These are phyloP conservation scores for Ooceraea biroi DNA, from an alignment of 1,140 invertebrate genomes.

Conservation along the genomic window DNA sequence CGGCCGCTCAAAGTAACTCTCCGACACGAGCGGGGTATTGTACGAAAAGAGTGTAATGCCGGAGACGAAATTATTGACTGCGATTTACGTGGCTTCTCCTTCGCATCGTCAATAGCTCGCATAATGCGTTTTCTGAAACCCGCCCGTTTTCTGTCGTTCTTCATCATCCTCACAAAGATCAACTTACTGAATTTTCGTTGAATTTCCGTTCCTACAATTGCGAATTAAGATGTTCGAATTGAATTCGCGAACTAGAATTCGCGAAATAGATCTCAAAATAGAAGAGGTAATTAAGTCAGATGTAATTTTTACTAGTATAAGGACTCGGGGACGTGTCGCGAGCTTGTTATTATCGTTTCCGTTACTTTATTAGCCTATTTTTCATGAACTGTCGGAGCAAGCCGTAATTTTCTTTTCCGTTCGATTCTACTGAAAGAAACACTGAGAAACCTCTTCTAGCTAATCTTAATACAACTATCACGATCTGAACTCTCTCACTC, in stretches of 20 bases:
- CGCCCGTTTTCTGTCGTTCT: not conserved
- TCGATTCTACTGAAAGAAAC: not conserved
- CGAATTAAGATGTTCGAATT: not conserved
- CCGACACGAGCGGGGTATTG: slow-evolving; percentile 7
- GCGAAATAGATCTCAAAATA: too few species aligned
- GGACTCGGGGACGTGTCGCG: not conserved
- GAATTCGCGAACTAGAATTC: not conserved
- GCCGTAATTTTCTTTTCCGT: too few species aligned
- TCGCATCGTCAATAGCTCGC: not conserved
- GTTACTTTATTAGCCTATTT: not conserved
- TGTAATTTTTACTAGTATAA: too few species aligned
- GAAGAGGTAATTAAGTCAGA: too few species aligned
- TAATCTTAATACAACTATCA: slow-evolving; percentile 10
- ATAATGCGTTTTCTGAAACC: not conserved
- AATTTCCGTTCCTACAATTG: not conserved
- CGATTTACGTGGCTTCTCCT: not conserved
- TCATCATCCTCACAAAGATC: not conserved
- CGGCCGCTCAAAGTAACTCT: slow-evolving; percentile 38
- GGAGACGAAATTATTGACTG: not conserved
- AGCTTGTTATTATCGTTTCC: not conserved
- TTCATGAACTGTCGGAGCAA: not conserved
- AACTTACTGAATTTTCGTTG: not conserved
- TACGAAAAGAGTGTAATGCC: not conserved
- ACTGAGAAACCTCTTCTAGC: slow-evolving; percentile 1
- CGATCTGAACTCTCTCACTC: not conserved